Evolutionary conservation across 37 sponge, comb jelly and placozoan genomes (phyloP).

Genomic region (Agelas oroides): DNA sequence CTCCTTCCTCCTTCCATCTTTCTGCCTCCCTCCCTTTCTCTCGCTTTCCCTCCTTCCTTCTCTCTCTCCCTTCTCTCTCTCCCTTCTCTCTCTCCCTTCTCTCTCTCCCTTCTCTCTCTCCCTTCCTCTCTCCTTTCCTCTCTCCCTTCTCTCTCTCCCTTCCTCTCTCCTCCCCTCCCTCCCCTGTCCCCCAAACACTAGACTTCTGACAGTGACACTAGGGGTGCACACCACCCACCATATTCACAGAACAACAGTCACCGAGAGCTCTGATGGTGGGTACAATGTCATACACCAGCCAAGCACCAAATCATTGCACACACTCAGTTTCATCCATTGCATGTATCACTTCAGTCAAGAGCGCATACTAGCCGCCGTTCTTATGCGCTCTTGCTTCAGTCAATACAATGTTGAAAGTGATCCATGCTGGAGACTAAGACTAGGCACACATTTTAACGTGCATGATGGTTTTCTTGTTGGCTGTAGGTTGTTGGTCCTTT

Average conservation of each 20-base stretch:
- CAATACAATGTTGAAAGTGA: too few relatives aligned
- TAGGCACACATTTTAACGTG: too few relatives aligned
- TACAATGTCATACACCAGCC: not conserved
- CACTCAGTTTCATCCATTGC: too few relatives aligned
- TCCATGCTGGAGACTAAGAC: too few relatives aligned
- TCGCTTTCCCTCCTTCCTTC: not conserved
- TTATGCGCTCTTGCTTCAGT: too few relatives aligned
- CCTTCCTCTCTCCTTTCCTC: too few relatives aligned
- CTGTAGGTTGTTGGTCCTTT: slow-evolving; percentile 48
- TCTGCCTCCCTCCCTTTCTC: not conserved
- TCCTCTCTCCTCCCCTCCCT: too few relatives aligned
- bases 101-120: not conserved
- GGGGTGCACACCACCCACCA: slow-evolving; percentile 57
- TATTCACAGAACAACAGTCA: slow-evolving; percentile 33
- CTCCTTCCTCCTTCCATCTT: not conserved
- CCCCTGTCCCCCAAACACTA: not conserved
- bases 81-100: not conserved
- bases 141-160: not conserved
- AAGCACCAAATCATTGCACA: too few relatives aligned
- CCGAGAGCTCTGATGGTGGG: slow-evolving; percentile 10
- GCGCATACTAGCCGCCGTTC: too few relatives aligned
- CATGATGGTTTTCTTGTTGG: too few relatives aligned
- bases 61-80: too few relatives aligned
- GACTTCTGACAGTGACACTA: slow-evolving; percentile 35
- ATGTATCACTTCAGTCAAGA: too few relatives aligned